Conservation (phyloP, 2,888 invertebrate species). For the Venustoraphidia nigricollis region DNA sequence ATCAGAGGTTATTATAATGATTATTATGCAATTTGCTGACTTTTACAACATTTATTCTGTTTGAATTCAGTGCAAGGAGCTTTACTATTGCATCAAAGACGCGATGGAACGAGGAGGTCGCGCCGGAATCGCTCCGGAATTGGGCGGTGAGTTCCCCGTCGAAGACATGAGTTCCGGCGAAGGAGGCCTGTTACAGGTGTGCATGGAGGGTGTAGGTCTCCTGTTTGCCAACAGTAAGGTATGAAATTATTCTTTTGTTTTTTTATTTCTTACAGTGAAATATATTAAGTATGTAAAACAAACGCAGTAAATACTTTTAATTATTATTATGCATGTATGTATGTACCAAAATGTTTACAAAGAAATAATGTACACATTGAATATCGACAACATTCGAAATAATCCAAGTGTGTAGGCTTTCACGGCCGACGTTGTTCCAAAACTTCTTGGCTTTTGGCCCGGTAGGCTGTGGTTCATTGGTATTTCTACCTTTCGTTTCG, state of each 20-base stretch:
- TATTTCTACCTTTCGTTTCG: too few species aligned
- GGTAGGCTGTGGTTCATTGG: too few species aligned
- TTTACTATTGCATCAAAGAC: conserved; percentile 97
- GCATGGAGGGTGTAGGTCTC: conserved; percentile 98
- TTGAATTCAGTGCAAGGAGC: conserved; percentile 72
- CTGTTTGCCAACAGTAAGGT: conserved; percentile 99
- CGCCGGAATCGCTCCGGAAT: conserved; percentile 47
- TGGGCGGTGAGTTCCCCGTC: conserved; percentile 95
- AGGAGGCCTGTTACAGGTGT: conserved; percentile 94
- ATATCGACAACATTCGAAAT: too few species aligned
- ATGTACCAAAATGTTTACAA: neutral
- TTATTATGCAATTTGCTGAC: too few species aligned
- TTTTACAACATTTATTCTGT: too few species aligned
- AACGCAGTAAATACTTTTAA: neutral
- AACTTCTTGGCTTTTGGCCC: too few species aligned
- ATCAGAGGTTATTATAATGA: too few species aligned
- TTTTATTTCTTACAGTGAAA: conserved; percentile 12
- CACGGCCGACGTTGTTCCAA: too few species aligned
- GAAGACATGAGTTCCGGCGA: conserved; percentile 95
- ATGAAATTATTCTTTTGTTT: conserved; percentile 28
- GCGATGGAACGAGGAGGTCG: conserved; percentile 90
- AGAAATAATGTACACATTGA: neutral
- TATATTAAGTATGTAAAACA: too few species aligned
- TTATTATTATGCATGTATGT: neutral
- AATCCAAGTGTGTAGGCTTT: too few species aligned